Percentiles rank a stretch among this genome's conserved stretches.
phyloP scores from a whole-genome alignment of 23 tunicate genomes.

The Trididemnum clinides region DNA sequence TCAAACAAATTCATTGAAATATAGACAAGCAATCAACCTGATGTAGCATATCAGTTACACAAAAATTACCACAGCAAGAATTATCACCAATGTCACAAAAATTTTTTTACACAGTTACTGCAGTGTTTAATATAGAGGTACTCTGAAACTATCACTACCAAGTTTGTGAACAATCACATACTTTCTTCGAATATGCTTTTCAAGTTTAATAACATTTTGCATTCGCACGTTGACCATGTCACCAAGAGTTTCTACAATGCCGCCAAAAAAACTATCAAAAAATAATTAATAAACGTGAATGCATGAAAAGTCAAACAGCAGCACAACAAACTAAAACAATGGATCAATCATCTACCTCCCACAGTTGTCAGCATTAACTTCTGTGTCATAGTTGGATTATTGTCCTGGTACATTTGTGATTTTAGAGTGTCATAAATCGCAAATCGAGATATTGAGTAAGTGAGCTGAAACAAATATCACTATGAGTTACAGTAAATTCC shows the following conservation, averaged over 20 bases:
- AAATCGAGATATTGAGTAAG: constrained; percentile 85
- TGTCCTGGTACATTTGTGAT: constrained; percentile 39
- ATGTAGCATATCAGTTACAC: too few species aligned
- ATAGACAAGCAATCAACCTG: not conserved
- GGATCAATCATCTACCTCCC: constrained; percentile 40
- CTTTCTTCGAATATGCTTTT: constrained; percentile 66
- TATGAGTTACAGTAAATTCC: too few species aligned
- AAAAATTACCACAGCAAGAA: too few species aligned
- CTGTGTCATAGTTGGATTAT: constrained; percentile 70
- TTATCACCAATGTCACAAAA: too few species aligned
- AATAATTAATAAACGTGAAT: not conserved
- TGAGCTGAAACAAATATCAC: constrained; percentile 58
- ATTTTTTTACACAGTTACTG: too few species aligned
- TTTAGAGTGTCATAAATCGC: constrained; percentile 76
- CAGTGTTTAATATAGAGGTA: too few species aligned
- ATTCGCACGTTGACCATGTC: constrained; percentile 85
- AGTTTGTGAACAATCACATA: constrained; percentile 13
- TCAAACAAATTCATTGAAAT: too few species aligned
- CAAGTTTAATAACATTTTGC: constrained; percentile 91
- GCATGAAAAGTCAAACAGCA: not conserved
- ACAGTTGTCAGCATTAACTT: constrained; percentile 77
- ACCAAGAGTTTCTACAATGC: constrained; percentile 93
- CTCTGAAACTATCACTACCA: too few species aligned
- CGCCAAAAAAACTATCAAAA: constrained; percentile 70
- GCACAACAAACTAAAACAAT: not conserved